These are phyloP conservation scores for Petrophora chlorosata DNA, from an alignment of 2,888 invertebrate genomes.

Conservation along the genomic window DNA sequence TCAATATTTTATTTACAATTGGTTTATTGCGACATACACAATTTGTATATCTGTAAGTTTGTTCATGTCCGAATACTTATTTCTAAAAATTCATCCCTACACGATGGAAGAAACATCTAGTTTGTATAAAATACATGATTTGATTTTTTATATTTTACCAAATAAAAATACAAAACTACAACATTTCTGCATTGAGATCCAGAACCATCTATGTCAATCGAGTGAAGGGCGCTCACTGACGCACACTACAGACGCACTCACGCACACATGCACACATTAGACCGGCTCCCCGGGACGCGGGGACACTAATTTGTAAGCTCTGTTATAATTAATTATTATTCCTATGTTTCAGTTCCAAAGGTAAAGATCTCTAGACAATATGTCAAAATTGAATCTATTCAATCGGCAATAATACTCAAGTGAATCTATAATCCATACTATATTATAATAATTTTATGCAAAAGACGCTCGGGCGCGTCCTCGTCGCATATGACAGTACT, in stretches of 20 bases:
- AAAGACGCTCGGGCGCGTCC: constrained; percentile 59
- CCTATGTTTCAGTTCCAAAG: constrained; percentile 69
- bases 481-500: constrained; percentile 67
- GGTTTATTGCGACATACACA: constrained; percentile 77
- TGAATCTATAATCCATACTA: constrained; percentile 81
- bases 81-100: constrained; percentile 72
- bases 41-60: constrained; percentile 76
- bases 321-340: constrained; percentile 60
- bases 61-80: constrained; percentile 80
- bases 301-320: constrained; percentile 63
- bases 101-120: constrained; percentile 75
- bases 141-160: constrained; percentile 69
- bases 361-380: constrained; percentile 57
- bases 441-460: constrained; percentile 78
- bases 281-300: constrained; percentile 45
- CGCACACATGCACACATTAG: constrained; percentile 34
- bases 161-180: constrained; percentile 74
- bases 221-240: constrained; percentile 54
- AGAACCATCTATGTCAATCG: constrained; percentile 60
- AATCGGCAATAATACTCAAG: constrained; percentile 81
- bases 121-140: constrained; percentile 82
- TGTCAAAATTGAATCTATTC: constrained; percentile 75
- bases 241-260: constrained; percentile 37
- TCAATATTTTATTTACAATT: constrained; percentile 81
- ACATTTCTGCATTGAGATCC: constrained; percentile 79